Percentiles rank a stretch among this genome's conserved stretches.
phyloP scores from a whole-genome alignment of 2,113 vertebrate genomes.

The Hyperoodon ampullatus region DNA sequence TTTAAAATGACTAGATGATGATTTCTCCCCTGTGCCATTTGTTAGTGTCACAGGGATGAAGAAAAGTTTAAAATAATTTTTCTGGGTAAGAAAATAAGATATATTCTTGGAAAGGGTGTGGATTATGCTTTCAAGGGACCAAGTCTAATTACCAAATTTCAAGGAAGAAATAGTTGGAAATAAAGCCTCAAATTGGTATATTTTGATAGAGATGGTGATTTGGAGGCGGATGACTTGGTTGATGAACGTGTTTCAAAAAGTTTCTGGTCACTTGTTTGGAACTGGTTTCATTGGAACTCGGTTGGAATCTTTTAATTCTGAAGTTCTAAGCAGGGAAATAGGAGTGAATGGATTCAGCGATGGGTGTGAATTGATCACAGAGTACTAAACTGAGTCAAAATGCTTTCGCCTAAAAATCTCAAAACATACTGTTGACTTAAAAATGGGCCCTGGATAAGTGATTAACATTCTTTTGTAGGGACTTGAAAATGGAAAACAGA shows the following conservation, averaged over 20 bases:
- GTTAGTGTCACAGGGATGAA: background rate
- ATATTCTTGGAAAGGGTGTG: background rate
- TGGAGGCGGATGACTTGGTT: background rate
- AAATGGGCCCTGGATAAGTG: background rate
- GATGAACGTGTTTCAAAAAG: background rate
- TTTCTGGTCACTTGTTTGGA: background rate
- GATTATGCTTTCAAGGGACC: background rate
- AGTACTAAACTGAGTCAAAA: background rate
- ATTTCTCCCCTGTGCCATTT: conserved; percentile 10
- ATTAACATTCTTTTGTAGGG: background rate
- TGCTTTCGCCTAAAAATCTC: background rate
- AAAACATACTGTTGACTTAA: background rate
- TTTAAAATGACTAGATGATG: background rate
- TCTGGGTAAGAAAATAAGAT: background rate
- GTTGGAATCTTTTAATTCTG: conserved; percentile 4
- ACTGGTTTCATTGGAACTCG: background rate
- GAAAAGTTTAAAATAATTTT: conserved; percentile 19
- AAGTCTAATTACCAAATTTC: background rate
- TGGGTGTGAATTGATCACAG: background rate
- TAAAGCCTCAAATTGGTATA: background rate
- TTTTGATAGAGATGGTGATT: background rate
- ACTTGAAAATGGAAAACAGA: background rate
- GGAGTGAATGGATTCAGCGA: background rate
- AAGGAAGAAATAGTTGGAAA: background rate
- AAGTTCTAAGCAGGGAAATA: background rate